Base-by-base conservation (phyloP, 2,888 invertebrate genomes). In the Leptinotarsa juncta region DNA sequence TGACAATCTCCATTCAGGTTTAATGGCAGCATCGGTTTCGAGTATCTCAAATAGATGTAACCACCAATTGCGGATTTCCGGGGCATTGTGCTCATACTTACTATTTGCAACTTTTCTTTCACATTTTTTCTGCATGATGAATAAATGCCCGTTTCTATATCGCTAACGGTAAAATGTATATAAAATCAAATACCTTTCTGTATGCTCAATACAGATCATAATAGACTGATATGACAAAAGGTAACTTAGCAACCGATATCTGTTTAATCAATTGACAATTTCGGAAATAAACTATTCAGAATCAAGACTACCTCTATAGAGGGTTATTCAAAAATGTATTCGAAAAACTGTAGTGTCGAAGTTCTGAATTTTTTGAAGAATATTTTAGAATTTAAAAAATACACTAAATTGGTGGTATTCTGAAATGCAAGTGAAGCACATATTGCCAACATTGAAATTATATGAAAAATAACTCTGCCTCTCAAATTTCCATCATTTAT, bases 41-140 rank as follows among this genome's bases (percentile, higher is more conserved):
- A 87, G 77, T 12, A 77, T 74, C 62, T 81, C 67, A 70, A 87
- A 86, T 23, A 85, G 62, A 62, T 80, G 77, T 48, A 80, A 65
- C 87, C 87, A 87, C 86, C 86, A 87, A 72, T 82, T 76, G 18
- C 78, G 72, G 32, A 80, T 77, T 68, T 82, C 81, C 15, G 82
- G 79, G 68, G 80, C 80, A 68, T 78, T 76, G 48, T 72, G 62
- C 70, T 82, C 81, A 53, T 80, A 80, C 75, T 81, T 82, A 62
- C 71, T 77, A 23, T 71, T 73, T 0, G 42, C 42, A 16, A 82
- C 67, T 49, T 32, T 77, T 72, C 79, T 65, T 4, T 76, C 65
- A 65, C 82, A 81, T 65, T 55, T 72, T 12, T 75, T 71, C 18
- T 71, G 57, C 69, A 69, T 69, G 2, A n/a, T 62, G 5, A 62